Conservation (phyloP, 2,113 vertebrate genomes). For the Paramormyrops kingsleyae region DNA sequence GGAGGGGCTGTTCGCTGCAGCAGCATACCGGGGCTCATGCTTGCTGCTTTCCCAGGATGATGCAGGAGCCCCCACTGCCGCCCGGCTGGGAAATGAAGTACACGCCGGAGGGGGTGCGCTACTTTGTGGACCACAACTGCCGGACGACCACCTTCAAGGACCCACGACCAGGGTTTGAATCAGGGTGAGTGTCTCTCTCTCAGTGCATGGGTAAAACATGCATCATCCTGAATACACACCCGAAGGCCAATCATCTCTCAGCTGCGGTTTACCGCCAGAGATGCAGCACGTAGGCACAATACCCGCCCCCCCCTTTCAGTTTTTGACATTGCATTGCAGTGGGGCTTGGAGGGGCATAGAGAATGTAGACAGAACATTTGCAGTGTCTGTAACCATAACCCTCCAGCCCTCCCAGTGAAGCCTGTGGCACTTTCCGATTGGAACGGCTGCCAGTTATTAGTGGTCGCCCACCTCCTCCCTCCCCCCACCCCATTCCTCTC, state of each 20-base stretch:
- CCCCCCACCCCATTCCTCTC: not conserved
- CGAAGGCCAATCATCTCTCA: not conserved
- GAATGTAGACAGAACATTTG: not conserved
- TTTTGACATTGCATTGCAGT: slow-evolving; percentile 19
- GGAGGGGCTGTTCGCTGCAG: not conserved
- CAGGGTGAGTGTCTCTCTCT: slow-evolving; percentile 68
- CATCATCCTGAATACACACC: not conserved
- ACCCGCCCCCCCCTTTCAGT: not conserved
- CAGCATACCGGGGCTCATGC: not conserved
- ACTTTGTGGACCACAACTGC: slow-evolving; percentile 97
- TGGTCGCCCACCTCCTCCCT: slow-evolving; percentile 23
- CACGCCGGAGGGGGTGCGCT: slow-evolving; percentile 89
- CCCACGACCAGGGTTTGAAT: slow-evolving; percentile 90
- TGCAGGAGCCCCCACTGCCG: slow-evolving; percentile 92
- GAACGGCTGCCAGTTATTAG: slow-evolving; percentile 33
- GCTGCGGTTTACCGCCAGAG: not conserved
- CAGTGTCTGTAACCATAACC: slow-evolving; percentile 14
- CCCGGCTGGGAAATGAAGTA: slow-evolving; percentile 99
- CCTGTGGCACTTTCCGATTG: slow-evolving; percentile 34
- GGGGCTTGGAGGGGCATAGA: not conserved
- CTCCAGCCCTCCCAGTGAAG: slow-evolving; percentile 40
- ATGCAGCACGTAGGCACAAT: not conserved
- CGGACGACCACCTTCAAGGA: slow-evolving; percentile 98
- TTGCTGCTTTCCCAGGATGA: slow-evolving; percentile 68
- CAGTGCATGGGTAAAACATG: not conserved